Evolutionary conservation across 1,140 invertebrate genomes (phyloP).

Genomic region (Anoplophora glabripennis): DNA sequence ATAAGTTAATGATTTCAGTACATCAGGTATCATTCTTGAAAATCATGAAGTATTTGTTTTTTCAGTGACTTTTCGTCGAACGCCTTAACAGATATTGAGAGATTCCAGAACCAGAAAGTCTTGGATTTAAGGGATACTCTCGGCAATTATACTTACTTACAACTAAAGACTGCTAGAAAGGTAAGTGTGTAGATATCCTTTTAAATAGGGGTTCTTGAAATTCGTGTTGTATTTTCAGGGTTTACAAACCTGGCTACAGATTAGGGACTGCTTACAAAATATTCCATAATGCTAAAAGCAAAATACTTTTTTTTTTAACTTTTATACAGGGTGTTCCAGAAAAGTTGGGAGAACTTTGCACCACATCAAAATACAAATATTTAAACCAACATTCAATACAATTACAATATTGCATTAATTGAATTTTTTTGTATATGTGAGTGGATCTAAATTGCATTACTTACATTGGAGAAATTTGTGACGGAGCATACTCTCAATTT

Average conservation of each 20-base stretch:
- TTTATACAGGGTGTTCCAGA: too few relatives aligned
- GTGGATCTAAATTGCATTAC: too few relatives aligned
- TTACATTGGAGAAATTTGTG: too few relatives aligned
- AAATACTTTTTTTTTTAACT: too few relatives aligned
- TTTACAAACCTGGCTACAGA: slow-evolving; percentile 71
- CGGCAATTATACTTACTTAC: slow-evolving; percentile 70
- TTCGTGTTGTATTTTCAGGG: slow-evolving; percentile 55
- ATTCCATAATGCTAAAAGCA: too few relatives aligned
- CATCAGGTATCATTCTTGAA: not conserved
- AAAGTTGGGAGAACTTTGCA: too few relatives aligned
- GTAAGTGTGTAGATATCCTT: slow-evolving; percentile 49
- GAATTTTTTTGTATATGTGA: too few relatives aligned
- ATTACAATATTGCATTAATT: too few relatives aligned
- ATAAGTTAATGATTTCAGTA: not conserved
- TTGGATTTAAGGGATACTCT: slow-evolving; percentile 75
- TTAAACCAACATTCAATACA: too few relatives aligned
- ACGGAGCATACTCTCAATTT: too few relatives aligned
- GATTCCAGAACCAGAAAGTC: slow-evolving; percentile 76
- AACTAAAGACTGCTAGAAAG: slow-evolving; percentile 79
- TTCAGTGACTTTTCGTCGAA: slow-evolving; percentile 70
- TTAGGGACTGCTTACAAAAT: slow-evolving; percentile 69
- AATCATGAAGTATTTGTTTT: slow-evolving; percentile 29
- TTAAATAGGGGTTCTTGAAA: slow-evolving; percentile 2
- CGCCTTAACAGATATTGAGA: slow-evolving; percentile 70
- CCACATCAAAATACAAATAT: too few relatives aligned